Percentiles rank a stretch among this genome's conserved stretches.
Conservation (phyloP, 2,797 vertebrate genomes). For the Anabas testudineus region DNA sequence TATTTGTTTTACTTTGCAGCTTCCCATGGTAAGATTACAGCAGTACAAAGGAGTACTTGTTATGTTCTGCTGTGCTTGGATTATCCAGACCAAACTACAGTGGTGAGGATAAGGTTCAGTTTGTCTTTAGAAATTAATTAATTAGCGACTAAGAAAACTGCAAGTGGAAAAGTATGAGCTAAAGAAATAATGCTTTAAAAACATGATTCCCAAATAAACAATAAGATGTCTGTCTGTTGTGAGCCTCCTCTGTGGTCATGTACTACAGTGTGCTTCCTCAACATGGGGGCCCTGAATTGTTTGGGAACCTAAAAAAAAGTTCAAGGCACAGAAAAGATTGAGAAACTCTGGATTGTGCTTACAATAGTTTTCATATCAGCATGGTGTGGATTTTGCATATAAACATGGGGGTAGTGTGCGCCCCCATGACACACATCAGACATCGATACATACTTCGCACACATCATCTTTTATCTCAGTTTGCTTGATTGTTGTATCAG, state of each 20-base stretch:
- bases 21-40: neutral
- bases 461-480: slow-evolving; percentile 42
- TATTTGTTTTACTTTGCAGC: neutral
- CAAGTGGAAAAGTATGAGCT: no score
- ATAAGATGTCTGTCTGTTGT: no score
- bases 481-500: slow-evolving; percentile 46
- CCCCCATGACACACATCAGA: slow-evolving; percentile 36
- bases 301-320: neutral
- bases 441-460: slow-evolving; percentile 8
- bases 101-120: no score
- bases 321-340: neutral
- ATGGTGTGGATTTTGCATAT: neutral
- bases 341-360: neutral
- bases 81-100: no score
- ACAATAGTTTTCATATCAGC: neutral
- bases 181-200: no score
- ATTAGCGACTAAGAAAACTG: no score
- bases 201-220: no score
- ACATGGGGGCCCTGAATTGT: neutral
- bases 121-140: no score
- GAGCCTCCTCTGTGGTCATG: no score
- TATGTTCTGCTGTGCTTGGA: no score
- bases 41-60: neutral
- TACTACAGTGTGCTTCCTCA: neutral
- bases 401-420: slow-evolving; percentile 8